Evolutionary conservation across 2,113 vertebrate species (phyloP).

Genomic region (Cynocephalus volans): DNA sequence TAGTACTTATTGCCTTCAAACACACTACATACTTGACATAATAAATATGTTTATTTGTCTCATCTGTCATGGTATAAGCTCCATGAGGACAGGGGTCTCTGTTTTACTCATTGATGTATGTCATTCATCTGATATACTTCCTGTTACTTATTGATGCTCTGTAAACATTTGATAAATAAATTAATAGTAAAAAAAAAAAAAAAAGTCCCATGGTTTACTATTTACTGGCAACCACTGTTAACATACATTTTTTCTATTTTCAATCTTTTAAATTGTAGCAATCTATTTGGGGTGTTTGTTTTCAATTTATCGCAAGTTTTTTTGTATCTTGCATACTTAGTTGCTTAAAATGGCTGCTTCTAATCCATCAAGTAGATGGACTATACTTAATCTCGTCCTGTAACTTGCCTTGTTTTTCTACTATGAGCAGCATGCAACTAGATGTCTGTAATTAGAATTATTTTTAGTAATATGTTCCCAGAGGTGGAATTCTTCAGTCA

Average conservation of each 20-base stretch:
- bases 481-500: not conserved
- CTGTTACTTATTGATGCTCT: not conserved
- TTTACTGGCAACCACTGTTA: not conserved
- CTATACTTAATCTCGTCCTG: not conserved
- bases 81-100: not conserved
- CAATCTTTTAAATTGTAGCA: not conserved
- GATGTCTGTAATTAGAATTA: conserved; percentile 61
- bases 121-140: not conserved
- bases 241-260: not conserved
- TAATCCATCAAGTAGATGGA: conserved; percentile 4
- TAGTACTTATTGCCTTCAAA: conserved; percentile 25
- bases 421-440: not conserved
- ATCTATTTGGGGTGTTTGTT: not conserved
- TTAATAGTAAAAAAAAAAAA: not conserved
- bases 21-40: not conserved
- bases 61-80: not conserved
- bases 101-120: not conserved
- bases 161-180: not conserved
- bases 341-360: not conserved
- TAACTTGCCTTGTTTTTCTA: conserved; percentile 40
- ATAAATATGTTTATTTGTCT: not conserved
- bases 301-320: not conserved
- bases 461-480: conserved; percentile 61
- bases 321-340: not conserved
- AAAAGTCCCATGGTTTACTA: not conserved